Evolutionary conservation across 2,888 invertebrate species (phyloP).

Genomic region (Steinernema hermaphroditum): DNA sequence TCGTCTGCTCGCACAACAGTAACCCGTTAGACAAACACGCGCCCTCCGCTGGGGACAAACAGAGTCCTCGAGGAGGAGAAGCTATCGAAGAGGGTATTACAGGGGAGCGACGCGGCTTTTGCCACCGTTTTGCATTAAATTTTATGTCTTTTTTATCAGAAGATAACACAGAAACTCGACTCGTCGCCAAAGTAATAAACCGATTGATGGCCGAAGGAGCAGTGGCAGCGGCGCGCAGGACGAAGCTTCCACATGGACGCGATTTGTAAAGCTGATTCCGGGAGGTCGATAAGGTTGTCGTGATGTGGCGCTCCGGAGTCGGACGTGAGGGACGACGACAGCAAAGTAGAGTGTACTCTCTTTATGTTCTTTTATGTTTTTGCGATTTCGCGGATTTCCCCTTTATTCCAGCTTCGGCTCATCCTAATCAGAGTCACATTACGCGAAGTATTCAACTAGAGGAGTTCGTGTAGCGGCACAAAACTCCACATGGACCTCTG

Average conservation of each 20-base stretch:
- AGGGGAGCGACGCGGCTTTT: neutral
- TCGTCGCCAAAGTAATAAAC: constrained; percentile 28
- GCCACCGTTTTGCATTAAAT: constrained; percentile 30
- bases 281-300: neutral
- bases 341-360: no score
- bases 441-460: no score
- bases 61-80: neutral
- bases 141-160: constrained; percentile 26
- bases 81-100: neutral
- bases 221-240: neutral
- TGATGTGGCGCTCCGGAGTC: neutral
- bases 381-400: no score
- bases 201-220: neutral
- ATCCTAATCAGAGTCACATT: no score
- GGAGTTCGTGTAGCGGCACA: no score
- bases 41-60: neutral
- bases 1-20: neutral
- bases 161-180: constrained; percentile 18
- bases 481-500: no score
- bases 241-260: neutral
- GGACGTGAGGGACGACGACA: neutral
- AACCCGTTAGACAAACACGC: constrained; percentile 5
- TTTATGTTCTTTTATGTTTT: no score
- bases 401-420: no score
- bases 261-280: neutral